Base-by-base conservation (phyloP, 2,888 invertebrate species). In the Andrena marginata region DNA sequence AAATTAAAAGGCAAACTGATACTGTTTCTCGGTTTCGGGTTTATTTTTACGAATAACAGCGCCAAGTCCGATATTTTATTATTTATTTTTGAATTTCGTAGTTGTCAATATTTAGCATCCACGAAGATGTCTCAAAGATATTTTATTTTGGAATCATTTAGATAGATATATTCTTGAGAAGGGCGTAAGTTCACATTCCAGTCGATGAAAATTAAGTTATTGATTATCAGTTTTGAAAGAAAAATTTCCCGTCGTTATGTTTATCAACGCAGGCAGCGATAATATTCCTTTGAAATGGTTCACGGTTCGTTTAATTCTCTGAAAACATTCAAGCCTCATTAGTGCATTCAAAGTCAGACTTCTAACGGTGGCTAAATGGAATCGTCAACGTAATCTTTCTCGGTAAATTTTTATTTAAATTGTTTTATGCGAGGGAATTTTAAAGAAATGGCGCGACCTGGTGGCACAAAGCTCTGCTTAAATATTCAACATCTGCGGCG, bases 401-500 rank as follows among this genome's bases (percentile, higher is more conserved):
- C 13, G 48, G 49, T 31, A 35, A 29, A 42, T 71, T 64, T 74
- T 76, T 67, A 71, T 62, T 70, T 51, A 75, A 80, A 73, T 83
- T 71, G 7, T 4, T 23, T 13, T 29, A 20, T 23, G 33, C 6
- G 64, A 64, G 35, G 35, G 54, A 75, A 76, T 79, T 80, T 71
- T 33, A 33, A 68, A 59, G 35, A 60, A 74, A 70, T 62, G 20
- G 59, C 68, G 70, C 29, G 20, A 51, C 49, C 35, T 29, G 42
- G n/a, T 5, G 7, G 8, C 26, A 35, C 35, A 56, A 77, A 80
- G 69, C 16, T 20, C 59, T 60, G 51, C 23, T 83, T 78, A 88
- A 86, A 85, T 83, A 85, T 88, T 86, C 85, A 88, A 71, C 69
- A 75, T 78, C 74, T 56, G 76, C 60, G 64, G 68, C 68, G 33